Percentiles rank a stretch among this genome's conserved stretches.
These are phyloP conservation scores for Heliothis subflexa DNA, from an alignment of 1,140 invertebrate genomes.

Conservation along the genomic window DNA sequence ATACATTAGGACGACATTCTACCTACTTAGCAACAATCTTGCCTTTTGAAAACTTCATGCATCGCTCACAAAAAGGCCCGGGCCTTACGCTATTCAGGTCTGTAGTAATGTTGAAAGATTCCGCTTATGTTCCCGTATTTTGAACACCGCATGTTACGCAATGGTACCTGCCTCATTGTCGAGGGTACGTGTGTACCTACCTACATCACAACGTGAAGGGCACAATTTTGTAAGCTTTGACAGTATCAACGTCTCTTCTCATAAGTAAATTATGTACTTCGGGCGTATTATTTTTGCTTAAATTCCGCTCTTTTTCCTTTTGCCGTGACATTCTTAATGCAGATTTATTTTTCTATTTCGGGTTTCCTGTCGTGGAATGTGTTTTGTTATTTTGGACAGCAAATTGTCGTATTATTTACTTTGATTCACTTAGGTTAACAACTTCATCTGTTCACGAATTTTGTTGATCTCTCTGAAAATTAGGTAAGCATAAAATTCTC, in stretches of 20 bases:
- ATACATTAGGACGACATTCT: too few species aligned
- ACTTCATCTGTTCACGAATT: too few species aligned
- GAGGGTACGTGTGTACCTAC: conserved; percentile 5
- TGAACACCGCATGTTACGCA: conserved; percentile 42
- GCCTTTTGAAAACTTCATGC: neutral
- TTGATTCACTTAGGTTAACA: too few species aligned
- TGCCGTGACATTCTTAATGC: neutral
- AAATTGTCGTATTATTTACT: too few species aligned
- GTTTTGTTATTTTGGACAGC: too few species aligned
- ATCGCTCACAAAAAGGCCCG: conserved; percentile 1
- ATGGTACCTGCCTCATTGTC: conserved; percentile 23
- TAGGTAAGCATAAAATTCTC: too few species aligned
- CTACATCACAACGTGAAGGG: neutral
- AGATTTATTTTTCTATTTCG: neutral
- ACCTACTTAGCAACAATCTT: neutral
- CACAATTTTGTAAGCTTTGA: conserved; percentile 15
- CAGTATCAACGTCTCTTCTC: conserved; percentile 5
- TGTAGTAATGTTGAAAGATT: conserved; percentile 48
- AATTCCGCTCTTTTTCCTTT: neutral
- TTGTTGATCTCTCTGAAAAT: too few species aligned
- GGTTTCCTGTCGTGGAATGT: neutral
- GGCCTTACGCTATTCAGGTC: conserved; percentile 20
- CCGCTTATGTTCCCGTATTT: conserved; percentile 47
- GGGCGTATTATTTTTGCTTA: conserved; percentile 4
- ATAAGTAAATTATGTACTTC: neutral